These are phyloP conservation scores for Brachypodius melanocephalos DNA, from an alignment of 2,113 vertebrate genomes.

Conservation along the genomic window DNA sequence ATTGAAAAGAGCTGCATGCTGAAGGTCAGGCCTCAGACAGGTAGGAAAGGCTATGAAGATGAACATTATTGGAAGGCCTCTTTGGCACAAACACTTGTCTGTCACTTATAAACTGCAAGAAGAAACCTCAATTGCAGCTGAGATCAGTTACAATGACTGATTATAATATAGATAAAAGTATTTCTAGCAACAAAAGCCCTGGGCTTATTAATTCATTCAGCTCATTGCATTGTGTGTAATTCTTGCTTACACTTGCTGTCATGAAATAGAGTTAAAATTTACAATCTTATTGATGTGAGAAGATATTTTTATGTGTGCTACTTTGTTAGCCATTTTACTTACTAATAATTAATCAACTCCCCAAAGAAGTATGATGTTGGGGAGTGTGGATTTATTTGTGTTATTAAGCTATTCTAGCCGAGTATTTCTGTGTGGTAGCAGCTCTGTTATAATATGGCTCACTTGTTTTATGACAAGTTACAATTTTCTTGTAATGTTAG, in stretches of 20 bases:
- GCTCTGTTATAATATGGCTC: constrained; percentile 65
- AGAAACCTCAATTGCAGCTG: constrained; percentile 58
- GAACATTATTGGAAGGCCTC: background rate
- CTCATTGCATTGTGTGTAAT: constrained; percentile 64
- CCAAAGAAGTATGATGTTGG: constrained; percentile 62
- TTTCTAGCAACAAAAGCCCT: constrained; percentile 65
- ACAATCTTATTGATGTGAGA: constrained; percentile 67
- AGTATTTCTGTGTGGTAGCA: constrained; percentile 57
- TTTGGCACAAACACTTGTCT: background rate
- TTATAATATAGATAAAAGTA: constrained; percentile 57
- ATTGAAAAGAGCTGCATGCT: background rate
- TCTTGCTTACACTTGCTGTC: constrained; percentile 75
- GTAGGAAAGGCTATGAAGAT: background rate
- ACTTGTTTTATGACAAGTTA: constrained; percentile 78
- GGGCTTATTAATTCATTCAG: constrained; percentile 69
- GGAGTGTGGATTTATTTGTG: constrained; percentile 63
- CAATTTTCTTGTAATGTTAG: constrained; percentile 80
- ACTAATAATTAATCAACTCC: constrained; percentile 75
- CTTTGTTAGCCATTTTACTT: constrained; percentile 75
- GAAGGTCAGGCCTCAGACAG: background rate
- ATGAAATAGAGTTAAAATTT: constrained; percentile 70
- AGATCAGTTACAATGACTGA: constrained; percentile 39
- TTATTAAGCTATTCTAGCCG: constrained; percentile 67
- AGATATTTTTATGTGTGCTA: constrained; percentile 75
- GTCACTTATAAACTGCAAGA: constrained; percentile 20